Evolutionary conservation across 2,797 vertebrate genomes (phyloP), one percentile per base, ranked within the genome.

Genomic region (Xenopus petersii): DNA sequence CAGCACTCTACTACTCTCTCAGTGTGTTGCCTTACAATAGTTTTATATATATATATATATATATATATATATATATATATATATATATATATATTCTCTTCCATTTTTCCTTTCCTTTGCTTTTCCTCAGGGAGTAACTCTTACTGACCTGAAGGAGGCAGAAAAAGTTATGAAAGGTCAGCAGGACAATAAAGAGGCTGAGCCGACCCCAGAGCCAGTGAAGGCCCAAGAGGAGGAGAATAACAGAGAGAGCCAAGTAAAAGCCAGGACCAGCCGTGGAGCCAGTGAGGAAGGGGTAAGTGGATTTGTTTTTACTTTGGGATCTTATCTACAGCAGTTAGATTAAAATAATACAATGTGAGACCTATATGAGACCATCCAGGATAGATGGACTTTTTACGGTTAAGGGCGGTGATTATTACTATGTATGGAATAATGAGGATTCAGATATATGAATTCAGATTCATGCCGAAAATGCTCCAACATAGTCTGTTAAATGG

Each of bases 131-230:
- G 93, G 93, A 79, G 93, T 94, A 79, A 94, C 93, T 5, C 91
- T 94, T 58, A 94, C 92, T 46, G 93, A 94, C 81, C 87, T 94
- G 47, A 91, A 94, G 83, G 93, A 94, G 80, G 93, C 93, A 0
- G 93, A 94, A 84, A 94, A 94, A 83, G 92, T 90, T 12, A 92
- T 94, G 77, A 91, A 92, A 86, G 64, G 74, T 33, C 71, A 80
- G 13, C 80, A 74, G 33, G 80, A 81, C n/a, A 71, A 70, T 17
- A 76, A 75, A 62, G 58, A 26, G n/a, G 85, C 83, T 0, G 83
- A 74, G 17, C 2, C 72, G 73, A 73, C 83, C 67, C 66, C 79
- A 51, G 54, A 56, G 15, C 15, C 54, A 56, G 47, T 75, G 21
- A 71, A 83, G 81, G 26, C 77, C 12, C 67, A 70, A 73, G 64